phyloP scores from a whole-genome alignment of 1,140 invertebrate genomes.

The Drosophila seguyi region DNA sequence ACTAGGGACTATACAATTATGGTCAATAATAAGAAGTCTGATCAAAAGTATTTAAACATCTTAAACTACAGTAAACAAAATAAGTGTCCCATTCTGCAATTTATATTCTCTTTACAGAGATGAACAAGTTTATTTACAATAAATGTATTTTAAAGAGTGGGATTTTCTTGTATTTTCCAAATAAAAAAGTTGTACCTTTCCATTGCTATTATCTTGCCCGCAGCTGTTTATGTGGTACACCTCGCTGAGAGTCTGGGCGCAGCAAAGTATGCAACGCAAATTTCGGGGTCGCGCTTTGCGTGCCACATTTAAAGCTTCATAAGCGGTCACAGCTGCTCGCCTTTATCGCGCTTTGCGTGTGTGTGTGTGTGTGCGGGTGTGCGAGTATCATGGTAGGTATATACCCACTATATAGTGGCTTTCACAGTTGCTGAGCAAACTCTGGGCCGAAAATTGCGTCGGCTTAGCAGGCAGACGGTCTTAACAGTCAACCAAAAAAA shows the following conservation, averaged over 20 bases:
- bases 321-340: conserved; percentile 31
- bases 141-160: no score
- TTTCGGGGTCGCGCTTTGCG: conserved; percentile 59
- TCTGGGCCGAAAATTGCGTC: conserved; percentile 17
- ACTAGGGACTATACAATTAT: conserved; percentile 7
- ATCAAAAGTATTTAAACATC: background rate
- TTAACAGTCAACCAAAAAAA: conserved; percentile 29
- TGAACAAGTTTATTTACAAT: no score
- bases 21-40: background rate
- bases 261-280: conserved; percentile 70
- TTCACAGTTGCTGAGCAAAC: conserved; percentile 8
- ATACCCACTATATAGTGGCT: background rate
- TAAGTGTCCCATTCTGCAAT: background rate
- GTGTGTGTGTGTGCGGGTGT: conserved; percentile 4
- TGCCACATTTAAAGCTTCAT: conserved; percentile 55
- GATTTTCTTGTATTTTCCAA: no score
- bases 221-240: conserved; percentile 8
- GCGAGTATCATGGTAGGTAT: background rate
- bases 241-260: conserved; percentile 40
- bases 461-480: conserved; percentile 34
- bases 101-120: background rate
- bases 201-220: background rate
- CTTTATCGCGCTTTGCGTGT: conserved; percentile 29
- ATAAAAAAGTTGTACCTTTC: background rate
- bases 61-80: background rate